phyloP scores from a whole-genome alignment of 2,888 invertebrate genomes.

The Limulus polyphemus region DNA sequence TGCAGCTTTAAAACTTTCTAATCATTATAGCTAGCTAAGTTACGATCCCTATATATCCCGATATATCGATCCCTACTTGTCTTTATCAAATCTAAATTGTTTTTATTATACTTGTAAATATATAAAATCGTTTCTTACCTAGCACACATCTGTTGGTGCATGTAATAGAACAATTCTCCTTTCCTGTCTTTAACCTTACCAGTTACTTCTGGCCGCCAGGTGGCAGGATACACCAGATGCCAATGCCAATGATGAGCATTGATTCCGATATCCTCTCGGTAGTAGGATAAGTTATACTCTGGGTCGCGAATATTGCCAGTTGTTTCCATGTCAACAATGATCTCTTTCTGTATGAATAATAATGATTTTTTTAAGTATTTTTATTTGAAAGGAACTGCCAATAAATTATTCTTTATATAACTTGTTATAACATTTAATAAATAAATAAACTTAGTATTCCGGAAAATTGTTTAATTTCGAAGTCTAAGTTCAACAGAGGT shows the following conservation, averaged over 20 bases:
- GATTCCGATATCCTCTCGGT: constrained; percentile 56
- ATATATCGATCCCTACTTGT: no score
- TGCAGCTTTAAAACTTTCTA: no score
- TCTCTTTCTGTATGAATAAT: constrained; percentile 8
- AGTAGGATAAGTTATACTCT: constrained; percentile 56
- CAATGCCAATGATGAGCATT: constrained; percentile 51
- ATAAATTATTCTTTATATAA: no score
- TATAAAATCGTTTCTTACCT: constrained; percentile 10
- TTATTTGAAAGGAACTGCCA: not conserved
- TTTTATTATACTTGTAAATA: no score
- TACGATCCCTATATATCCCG: no score
- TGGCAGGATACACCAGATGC: constrained; percentile 51
- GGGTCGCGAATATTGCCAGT: constrained; percentile 60
- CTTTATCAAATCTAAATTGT: no score
- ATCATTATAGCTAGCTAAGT: no score
- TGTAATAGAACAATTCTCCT: constrained; percentile 51
- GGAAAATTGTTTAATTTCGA: no score
- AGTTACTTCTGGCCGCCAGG: constrained; percentile 45
- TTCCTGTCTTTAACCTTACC: constrained; percentile 46
- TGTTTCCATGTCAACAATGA: constrained; percentile 41
- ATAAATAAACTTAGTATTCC: no score
- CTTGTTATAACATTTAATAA: no score
- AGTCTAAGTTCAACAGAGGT: no score
- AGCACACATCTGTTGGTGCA: constrained; percentile 42
- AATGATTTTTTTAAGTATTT: not conserved